A percentile compares a stretch with the other conserved stretches of the same genome.
Evolutionary conservation across 2,888 invertebrate species (phyloP).

Genomic region (Calameuta filiformis): DNA sequence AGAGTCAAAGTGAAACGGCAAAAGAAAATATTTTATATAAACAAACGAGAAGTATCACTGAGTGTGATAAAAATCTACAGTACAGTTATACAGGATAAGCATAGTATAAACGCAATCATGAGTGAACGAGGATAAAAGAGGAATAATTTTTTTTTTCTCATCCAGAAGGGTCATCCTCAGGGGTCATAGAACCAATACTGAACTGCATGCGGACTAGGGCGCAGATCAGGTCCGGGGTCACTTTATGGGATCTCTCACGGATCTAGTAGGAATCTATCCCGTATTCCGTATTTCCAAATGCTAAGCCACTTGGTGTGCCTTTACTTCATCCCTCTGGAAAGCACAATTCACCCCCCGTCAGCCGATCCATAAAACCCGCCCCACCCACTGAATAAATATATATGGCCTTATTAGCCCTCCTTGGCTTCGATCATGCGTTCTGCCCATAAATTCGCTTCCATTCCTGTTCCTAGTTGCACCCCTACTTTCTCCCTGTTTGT

Average conservation of each 20-base stretch:
- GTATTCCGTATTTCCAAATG: conserved; percentile 46
- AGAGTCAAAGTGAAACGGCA: no score
- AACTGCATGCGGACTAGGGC: no score
- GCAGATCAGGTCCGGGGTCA: conserved; percentile 45
- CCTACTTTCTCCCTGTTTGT: not conserved
- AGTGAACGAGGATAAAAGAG: no score
- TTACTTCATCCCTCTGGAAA: not conserved
- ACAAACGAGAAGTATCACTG: no score
- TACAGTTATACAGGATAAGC: no score
- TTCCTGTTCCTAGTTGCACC: no score
- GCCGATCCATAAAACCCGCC: conserved; percentile 46
- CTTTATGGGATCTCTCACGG: conserved; percentile 61
- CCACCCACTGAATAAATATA: conserved; percentile 55
- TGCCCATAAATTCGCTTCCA: conserved; percentile 8
- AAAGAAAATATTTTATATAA: no score
- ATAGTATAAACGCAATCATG: no score
- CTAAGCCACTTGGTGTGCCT: conserved; percentile 36
- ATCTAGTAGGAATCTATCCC: conserved; percentile 51
- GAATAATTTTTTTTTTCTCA: no score
- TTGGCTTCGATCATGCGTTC: conserved; percentile 45
- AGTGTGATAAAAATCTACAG: no score
- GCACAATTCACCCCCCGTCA: conserved; percentile 14
- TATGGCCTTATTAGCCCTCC: conserved; percentile 57
- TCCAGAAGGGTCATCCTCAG: no score
- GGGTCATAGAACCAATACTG: no score